Base-by-base conservation (phyloP, 1,140 invertebrate species). In the Riptortus pedestris region DNA sequence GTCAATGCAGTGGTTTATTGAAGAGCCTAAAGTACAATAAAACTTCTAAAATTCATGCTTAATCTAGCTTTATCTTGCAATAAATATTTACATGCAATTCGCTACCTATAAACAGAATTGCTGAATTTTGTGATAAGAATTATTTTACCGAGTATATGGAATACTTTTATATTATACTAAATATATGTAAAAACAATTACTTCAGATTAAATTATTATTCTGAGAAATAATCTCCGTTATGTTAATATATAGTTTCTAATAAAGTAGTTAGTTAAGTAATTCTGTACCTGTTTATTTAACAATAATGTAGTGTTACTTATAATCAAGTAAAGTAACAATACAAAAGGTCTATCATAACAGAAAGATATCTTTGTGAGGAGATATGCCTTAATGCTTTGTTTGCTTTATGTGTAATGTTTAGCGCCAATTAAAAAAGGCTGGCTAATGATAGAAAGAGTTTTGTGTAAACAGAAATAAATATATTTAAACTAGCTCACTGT, bases 321-420 rank as follows among this genome's bases (percentile, higher is more conserved):
- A 58, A 26, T 58, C 52, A 14, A 57, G 28, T n/a, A 24, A 24
- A 24, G 55, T 58, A 58, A 31, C 27, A 58, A 26, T 58, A 31
- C 22, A 27, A 7, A 58, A 47, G 45, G 45, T 22, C 45, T 47
- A 22, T 47, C n/a, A n/a, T n/a, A n/a, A n/a, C n/a, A n/a, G n/a
- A n/a, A n/a, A n/a, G n/a, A n/a, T n/a, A n/a, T n/a, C n/a, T n/a
- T n/a, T 47, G 7, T n/a, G 18, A n/a, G 45, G 28, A 26, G 55
- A 24, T 60, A 33, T 60, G 58, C 58, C 58, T 60, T 60, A 60
- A 29, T 60, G 58, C 58, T 60, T 29, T 60, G 58, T 60, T 22
- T 60, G 58, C 58, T 60, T 60, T 31, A 31, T 60, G 29, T 29
- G 26, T 60, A 28, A 33, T 60, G 27, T 26, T 31, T 47, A 47